Evolutionary conservation across 2,113 vertebrate species (phyloP).

Genomic region (Gallinago jamesoni): DNA sequence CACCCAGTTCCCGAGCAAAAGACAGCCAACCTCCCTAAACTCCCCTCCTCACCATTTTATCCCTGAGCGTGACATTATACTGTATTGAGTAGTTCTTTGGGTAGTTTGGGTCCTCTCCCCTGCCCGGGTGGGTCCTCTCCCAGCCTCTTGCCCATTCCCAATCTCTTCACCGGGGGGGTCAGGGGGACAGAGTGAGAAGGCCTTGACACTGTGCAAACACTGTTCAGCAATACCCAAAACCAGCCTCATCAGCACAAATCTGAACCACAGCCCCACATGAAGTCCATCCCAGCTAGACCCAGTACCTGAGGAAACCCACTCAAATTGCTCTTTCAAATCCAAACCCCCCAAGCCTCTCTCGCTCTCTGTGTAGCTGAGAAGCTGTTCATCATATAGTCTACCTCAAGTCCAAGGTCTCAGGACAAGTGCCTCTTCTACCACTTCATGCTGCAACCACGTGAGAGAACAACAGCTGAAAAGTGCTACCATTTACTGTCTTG

Average conservation of each 20-base stretch:
- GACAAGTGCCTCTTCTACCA: background rate
- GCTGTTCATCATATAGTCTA: background rate
- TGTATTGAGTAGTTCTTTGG: too few relatives aligned
- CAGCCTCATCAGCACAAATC: background rate
- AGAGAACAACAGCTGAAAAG: background rate
- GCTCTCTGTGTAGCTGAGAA: background rate
- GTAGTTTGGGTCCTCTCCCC: too few relatives aligned
- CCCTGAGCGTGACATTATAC: too few relatives aligned
- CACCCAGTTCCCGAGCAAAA: too few relatives aligned
- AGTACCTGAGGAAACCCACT: background rate
- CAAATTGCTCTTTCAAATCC: background rate
- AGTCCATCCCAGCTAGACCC: background rate
- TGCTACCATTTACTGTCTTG: background rate
- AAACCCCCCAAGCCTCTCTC: background rate
- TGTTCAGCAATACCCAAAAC: background rate
- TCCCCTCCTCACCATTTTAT: too few relatives aligned
- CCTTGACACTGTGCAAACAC: background rate
- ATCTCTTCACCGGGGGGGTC: accelerated
- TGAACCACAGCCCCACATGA: background rate
- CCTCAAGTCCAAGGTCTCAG: background rate
- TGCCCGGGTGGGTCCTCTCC: too few relatives aligned
- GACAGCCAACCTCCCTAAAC: too few relatives aligned
- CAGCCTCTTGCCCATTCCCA: background rate
- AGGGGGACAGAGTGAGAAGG: background rate
- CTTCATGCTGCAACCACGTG: background rate